Evolutionary conservation across 2,888 invertebrate genomes (phyloP), one percentile per base, ranked within the genome.

Genomic region (Sceliomorpha sp.): DNA sequence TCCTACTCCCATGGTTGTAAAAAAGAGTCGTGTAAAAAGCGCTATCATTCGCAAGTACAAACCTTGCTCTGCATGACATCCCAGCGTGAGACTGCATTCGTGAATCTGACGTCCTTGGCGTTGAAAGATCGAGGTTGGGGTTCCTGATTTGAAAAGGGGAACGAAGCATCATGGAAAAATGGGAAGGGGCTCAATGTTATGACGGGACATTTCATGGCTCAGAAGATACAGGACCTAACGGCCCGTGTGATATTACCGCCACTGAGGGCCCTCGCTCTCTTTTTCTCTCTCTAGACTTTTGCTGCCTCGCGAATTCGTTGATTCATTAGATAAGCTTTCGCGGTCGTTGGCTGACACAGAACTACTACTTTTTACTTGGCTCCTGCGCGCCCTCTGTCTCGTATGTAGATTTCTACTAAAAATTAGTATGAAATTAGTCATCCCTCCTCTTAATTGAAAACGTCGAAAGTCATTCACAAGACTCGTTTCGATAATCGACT

Each of bases 131-230:
- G 62, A 48, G 58, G 53, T 56, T 44, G 53, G 63, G 69, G 63
- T 50, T 56, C 55, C 62, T 50, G 63, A 66, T 60, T 59, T 62
- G 72, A 75, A 73, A 69, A 69, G 73, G 73, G 74, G 72, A 73
- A 74, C 70, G 73, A 71, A 72, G 69, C 74, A 73, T 76, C 74
- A 60, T 59, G 72, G 73, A 76, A 69, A 76, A 74, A 71, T 70
- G 67, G 75, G 70, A 75, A 73, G 75, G 75, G 78, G 76, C 67
- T 73, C 48, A 79, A 83, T 84, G 84, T 85, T 86, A 84, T 84
- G 86, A 86, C 82, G 81, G 83, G 80, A 84, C 81, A 84, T 85
- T 86, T 87, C 83, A 85, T 80, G 86, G 82, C 83, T 84, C 80
- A 79, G 70, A 83, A 81, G 78, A 79, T 78, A 73, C 73, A 70